Base-by-base conservation (phyloP, 2,113 vertebrate genomes). In the Desmodus rotundus region DNA sequence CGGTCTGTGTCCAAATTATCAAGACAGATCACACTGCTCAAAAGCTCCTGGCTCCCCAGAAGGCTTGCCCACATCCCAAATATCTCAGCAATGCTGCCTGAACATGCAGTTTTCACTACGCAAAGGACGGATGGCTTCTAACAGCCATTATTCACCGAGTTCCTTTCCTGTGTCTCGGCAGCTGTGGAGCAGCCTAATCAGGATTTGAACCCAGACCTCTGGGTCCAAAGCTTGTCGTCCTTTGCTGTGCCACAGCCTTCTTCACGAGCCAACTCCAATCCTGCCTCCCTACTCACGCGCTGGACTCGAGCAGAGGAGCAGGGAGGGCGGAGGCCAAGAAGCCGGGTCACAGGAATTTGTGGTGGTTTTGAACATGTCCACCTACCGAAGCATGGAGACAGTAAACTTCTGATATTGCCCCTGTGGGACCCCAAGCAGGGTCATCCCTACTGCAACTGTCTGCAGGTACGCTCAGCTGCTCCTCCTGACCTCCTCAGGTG, bases 181-280 rank as follows among this genome's bases (percentile, higher is more conserved):
- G 4, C 10, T 33, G 36, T 52, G 33, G 68, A 43, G 24, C 24
- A 24, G 17, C 45, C 28, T 47, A 33, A 38, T 7, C 38, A 13
- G 28, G 54, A 33, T 52, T 45, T 9, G 54, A 78, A 52, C 41
- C 36, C 41, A 78, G 19, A 89, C 0, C 7, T 2, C 54, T 17
- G 14, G 31, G 45, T 54, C 11, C 24, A 24, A 26, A 26, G 2
- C 47, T 19, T 16, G 2, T 22, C 2, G 33, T 76, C 26, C 61
- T 63, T 28, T 24, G 6, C 73, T 61, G 41, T 10, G 52, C 38
- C 12, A 0, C 0, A 1, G 22, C 3, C 4, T 41, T 22, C 16
- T 5, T 0, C 36, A n/a, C n/a, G 77, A 4, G 5, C 17, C 19
- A 45, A 4, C 33, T n/a, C 12, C 1, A 0, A 4, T 36, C 8